These are phyloP conservation scores for Podarcis raffonei DNA, from an alignment of 2,113 vertebrate genomes.

Conservation along the genomic window DNA sequence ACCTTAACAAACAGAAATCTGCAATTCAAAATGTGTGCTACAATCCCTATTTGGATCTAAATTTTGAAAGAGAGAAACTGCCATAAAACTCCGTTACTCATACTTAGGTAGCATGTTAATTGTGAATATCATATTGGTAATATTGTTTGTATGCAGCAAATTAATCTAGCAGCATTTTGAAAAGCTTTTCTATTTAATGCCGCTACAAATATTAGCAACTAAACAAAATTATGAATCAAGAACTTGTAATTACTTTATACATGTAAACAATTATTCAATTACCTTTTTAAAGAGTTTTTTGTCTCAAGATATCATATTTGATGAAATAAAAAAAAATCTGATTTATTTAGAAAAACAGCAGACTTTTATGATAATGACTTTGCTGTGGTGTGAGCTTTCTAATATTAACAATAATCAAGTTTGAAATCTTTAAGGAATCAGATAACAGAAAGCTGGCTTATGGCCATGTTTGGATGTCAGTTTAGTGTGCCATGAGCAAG, in stretches of 20 bases:
- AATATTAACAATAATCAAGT: neutral
- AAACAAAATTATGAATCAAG: neutral
- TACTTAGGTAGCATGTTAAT: conserved; percentile 26
- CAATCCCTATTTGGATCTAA: conserved; percentile 39
- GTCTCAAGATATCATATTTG: neutral
- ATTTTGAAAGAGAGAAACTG: conserved; percentile 39
- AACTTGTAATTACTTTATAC: conserved; percentile 14
- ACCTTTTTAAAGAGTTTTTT: neutral
- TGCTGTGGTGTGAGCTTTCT: neutral
- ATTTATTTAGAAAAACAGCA: neutral
- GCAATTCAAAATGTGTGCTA: conserved; percentile 8
- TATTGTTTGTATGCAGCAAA: neutral
- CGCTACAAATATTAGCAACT: neutral
- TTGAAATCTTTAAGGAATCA: neutral
- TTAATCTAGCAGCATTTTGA: neutral
- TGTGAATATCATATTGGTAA: too few species aligned
- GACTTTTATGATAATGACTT: neutral
- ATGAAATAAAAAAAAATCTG: neutral
- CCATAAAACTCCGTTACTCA: conserved; percentile 49
- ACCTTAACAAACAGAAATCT: neutral
- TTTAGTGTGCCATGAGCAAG: too few species aligned
- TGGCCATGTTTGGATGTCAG: too few species aligned
- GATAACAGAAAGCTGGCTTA: neutral
- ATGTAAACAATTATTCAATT: neutral
- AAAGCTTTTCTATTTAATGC: conserved; percentile 12